phyloP scores from a whole-genome alignment of 1,140 invertebrate species.

The Conus betulinus region DNA sequence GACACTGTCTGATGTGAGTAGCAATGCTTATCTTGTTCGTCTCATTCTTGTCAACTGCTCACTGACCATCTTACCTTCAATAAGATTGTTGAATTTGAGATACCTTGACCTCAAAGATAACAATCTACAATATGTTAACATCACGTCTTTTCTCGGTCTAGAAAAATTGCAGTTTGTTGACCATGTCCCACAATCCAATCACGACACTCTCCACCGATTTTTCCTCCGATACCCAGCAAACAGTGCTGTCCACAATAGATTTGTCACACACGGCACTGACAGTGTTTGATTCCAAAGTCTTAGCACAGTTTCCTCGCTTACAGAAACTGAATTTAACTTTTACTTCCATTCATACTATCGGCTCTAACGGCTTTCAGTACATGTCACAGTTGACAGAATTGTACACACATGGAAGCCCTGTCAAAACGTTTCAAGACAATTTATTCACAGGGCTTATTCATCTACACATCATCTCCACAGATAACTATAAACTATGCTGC shows the following conservation, averaged over 20 bases:
- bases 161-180: constrained; percentile 6
- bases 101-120: background rate
- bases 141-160: constrained; percentile 10
- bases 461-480: too few species aligned
- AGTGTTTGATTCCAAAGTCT: background rate
- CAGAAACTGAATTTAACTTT: constrained; percentile 7
- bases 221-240: background rate
- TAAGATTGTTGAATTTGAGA: background rate
- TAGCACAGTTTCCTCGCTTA: constrained; percentile 19
- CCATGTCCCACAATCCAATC: constrained; percentile 12
- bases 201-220: background rate
- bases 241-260: background rate
- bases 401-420: background rate
- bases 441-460: background rate
- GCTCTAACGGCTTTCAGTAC: background rate
- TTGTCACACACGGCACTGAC: background rate
- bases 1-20: background rate
- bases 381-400: background rate
- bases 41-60: background rate
- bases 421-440: background rate
- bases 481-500: constrained; percentile 12
- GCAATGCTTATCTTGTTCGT: background rate
- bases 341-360: background rate
- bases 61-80: background rate
- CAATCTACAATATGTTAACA: background rate